Evolutionary conservation across 2,113 vertebrate genomes (phyloP), one percentile per base, ranked within the genome.

Genomic region (Aleadryas rufinucha): DNA sequence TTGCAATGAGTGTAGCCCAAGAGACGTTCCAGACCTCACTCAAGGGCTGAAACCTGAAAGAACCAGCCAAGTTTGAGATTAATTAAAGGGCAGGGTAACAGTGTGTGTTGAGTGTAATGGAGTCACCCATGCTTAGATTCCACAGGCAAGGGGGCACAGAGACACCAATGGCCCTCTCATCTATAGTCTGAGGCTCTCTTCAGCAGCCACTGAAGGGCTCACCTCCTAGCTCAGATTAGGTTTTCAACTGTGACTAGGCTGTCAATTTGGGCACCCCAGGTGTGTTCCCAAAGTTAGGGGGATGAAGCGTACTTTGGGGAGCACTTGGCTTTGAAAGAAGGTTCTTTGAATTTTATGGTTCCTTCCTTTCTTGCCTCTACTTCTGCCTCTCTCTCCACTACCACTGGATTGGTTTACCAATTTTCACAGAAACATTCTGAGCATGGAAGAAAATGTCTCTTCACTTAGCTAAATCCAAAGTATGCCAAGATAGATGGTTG

Each of bases 151-250:
- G 41, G n/a, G 12, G 18, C 35, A 26, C 2, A 42, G 37, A 75
- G 16, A 15, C 2, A 22, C 0, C 6, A 56, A 10, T 3, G 18
- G 30, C 37, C 49, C 63, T 30, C 33, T 56, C 4, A 24, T n/a
- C 63, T 13, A 3, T 1, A 22, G 42, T 3, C 8, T 2, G 11
- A 22, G 26, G 19, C 3, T 78, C 44, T 39, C 41, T 39, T 37
- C 16, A 31, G 37, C 69, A 74, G 50, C 15, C 70, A 10, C 64
- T 8, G 41, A 49, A 83, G 49, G 44, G 21, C n/a, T 56, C 49
- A 84, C 5, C 31, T 80, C 80, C 37, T 10, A 27, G 10, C 33
- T 54, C 31, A 81, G 50, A 27, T 24, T 3, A 49, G 35, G 13
- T 11, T 68, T 75, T 35, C 42, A 39, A 0, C 33, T 52, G 20